Evolutionary conservation across 1,140 invertebrate species (phyloP), one percentile per base, ranked within the genome.

Genomic region (Drosophila insularis): DNA sequence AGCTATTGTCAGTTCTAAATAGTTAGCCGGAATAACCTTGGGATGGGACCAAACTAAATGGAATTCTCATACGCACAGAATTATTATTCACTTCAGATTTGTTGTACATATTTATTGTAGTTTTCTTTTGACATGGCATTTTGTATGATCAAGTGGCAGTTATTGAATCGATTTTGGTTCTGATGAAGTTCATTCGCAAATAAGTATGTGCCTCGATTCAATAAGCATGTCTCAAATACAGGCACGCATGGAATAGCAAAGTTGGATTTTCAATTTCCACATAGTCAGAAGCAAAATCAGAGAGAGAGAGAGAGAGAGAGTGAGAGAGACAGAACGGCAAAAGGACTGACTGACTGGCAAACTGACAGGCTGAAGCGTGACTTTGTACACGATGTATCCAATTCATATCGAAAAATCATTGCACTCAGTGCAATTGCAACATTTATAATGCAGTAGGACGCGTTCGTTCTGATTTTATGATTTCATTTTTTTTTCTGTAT

Each of bases 361-460:
- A 68, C 71, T 53, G 59, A 53, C 55, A 56, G 55, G 59, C 31
- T 59, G 53, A 40, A 63, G 59, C 73, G 59, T 46, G 66, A 76
- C 62, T 76, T 64, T 40, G 56, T 61, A 50, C 43, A 50, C 43
- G 73, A 62, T 69, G 74, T 76, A 64, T 74, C 55, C 74, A 71
- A 77, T 71, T 76, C 73, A 69, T 75, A 73, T 75, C 61, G 43
- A 64, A 78, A 78, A 82, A 81, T 69, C 82, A 77, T 77, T 75
- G 84, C 82, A 87, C 84, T 87, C 84, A 65, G 55, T 67, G 75
- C 74, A 86, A 86, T 86, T 86, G 81, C 82, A 60, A 55, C 70
- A 89, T 87, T 89, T 82, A 87, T 87, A 87, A 87, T 87, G 82
- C 82, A 89, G 53, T 69, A 78, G 68, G 62, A 71, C 79, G 82